Evolutionary conservation across 2,113 vertebrate genomes (phyloP).

Genomic region (Glaucidium brasilianum): DNA sequence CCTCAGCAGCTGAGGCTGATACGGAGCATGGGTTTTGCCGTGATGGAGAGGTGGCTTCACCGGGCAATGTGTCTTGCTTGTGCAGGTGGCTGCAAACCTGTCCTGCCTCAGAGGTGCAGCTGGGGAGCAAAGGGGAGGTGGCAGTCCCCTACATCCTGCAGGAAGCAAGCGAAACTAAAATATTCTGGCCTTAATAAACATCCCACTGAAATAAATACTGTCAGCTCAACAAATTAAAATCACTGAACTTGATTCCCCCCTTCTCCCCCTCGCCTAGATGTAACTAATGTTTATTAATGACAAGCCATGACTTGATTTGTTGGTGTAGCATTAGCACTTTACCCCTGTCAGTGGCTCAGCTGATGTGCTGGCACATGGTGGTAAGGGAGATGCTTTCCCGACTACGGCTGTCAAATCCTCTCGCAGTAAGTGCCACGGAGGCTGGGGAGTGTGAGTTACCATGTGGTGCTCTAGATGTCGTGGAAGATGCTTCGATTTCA

Average conservation of each 20-base stretch:
- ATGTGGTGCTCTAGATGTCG: not conserved
- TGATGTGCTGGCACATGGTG: not conserved
- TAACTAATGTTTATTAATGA: not conserved
- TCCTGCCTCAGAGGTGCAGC: not conserved
- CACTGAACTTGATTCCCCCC: not conserved
- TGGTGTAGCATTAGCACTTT: not conserved
- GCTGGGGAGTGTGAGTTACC: not conserved
- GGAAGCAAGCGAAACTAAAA: rapidly evolving
- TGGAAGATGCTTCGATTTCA: not conserved
- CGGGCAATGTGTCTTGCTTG: rapidly evolving
- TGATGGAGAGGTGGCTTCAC: not conserved
- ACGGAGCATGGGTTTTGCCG: rapidly evolving
- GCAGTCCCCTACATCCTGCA: rapidly evolving
- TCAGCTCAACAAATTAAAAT: not conserved
- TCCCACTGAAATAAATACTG: not conserved
- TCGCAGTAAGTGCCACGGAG: not conserved
- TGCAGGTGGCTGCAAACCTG: not conserved
- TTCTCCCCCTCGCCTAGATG: not conserved
- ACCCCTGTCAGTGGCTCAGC: not conserved
- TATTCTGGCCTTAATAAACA: not conserved
- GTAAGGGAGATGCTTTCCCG: not conserved
- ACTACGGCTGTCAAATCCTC: not conserved
- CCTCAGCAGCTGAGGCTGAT: not conserved
- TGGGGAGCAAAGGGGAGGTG: not conserved
- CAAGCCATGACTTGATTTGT: not conserved